A percentile compares a stretch with the other conserved stretches of the same genome.
Conservation (phyloP, 1,140 invertebrate genomes). For the Glossosoma conforme region DNA sequence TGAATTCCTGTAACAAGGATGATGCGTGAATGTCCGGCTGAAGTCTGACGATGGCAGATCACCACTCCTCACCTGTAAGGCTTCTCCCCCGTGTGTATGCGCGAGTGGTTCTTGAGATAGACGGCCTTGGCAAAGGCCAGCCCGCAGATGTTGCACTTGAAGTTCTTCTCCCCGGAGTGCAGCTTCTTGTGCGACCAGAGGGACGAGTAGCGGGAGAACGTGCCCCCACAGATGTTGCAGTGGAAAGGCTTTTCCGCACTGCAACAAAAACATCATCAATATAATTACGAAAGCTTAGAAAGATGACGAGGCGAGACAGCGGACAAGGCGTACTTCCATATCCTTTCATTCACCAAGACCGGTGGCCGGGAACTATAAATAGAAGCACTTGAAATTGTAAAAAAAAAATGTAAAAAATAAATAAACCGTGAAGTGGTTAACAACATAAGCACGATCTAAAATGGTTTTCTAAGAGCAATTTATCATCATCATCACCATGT, state of each 20-base stretch:
- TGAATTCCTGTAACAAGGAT: too few species aligned
- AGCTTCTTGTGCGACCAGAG: constrained; percentile 81
- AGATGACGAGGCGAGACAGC: background rate
- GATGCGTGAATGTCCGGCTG: too few species aligned
- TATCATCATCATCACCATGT: too few species aligned
- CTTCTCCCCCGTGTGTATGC: constrained; percentile 79
- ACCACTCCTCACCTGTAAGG: constrained; percentile 62
- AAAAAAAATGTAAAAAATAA: too few species aligned
- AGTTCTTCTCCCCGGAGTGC: constrained; percentile 83
- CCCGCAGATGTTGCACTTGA: constrained; percentile 89
- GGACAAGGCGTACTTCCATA: too few species aligned
- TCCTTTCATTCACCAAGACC: too few species aligned
- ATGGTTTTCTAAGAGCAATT: too few species aligned
- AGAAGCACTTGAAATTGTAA: background rate
- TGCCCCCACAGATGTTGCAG: constrained; percentile 80
- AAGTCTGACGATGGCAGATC: background rate
- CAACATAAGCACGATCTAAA: too few species aligned
- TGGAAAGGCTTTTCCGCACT: constrained; percentile 76
- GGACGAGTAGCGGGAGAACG: constrained; percentile 77
- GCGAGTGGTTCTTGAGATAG: constrained; percentile 86
- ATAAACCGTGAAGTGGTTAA: too few species aligned
- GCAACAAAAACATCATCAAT: too few species aligned
- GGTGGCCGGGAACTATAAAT: background rate
- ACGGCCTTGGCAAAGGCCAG: constrained; percentile 88
- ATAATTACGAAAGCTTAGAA: background rate